Conservation (phyloP, 1,140 invertebrate species). For the Drosophila mojavensis region DNA sequence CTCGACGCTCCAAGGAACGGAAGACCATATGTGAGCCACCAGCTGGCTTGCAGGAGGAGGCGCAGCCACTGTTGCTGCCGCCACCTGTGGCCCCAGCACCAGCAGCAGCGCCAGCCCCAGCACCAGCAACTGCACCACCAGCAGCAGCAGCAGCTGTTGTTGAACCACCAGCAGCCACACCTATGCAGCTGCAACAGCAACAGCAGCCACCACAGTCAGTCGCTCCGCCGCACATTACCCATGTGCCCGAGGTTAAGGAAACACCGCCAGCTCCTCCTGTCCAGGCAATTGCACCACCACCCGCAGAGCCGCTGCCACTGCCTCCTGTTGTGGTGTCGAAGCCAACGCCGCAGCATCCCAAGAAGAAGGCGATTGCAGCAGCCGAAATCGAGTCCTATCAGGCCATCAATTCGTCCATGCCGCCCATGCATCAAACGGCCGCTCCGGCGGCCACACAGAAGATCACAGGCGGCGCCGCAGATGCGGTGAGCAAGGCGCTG, state of each 20-base stretch:
- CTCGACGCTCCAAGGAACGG: slow-evolving; percentile 85
- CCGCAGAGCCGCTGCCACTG: background rate
- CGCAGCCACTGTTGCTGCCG: slow-evolving; percentile 7
- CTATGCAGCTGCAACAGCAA: slow-evolving; percentile 1
- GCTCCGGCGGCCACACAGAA: slow-evolving; percentile 74
- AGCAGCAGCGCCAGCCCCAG: background rate
- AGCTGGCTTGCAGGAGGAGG: slow-evolving; percentile 86
- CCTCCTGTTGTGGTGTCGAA: slow-evolving; percentile 40
- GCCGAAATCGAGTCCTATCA: slow-evolving; percentile 79
- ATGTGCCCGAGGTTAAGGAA: slow-evolving; percentile 14
- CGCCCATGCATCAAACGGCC: slow-evolving; percentile 74
- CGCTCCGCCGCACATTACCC: background rate
- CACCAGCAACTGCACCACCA: slow-evolving; percentile 10
- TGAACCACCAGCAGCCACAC: background rate
- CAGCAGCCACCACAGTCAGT: slow-evolving; percentile 6
- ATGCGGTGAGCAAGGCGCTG: slow-evolving; percentile 83
- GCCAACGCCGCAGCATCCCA: slow-evolving; percentile 75
- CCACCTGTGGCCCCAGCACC: slow-evolving; percentile 6
- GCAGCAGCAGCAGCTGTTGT: slow-evolving; percentile 11
- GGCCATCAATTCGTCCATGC: slow-evolving; percentile 62
- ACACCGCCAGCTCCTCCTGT: background rate
- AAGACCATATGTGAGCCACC: slow-evolving; percentile 86
- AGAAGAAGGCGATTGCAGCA: slow-evolving; percentile 80
- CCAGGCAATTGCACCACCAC: background rate
- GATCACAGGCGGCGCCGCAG: slow-evolving; percentile 75